These are phyloP conservation scores for Aspidapion aeneum DNA, from an alignment of 2,888 invertebrate species.

Conservation along the genomic window DNA sequence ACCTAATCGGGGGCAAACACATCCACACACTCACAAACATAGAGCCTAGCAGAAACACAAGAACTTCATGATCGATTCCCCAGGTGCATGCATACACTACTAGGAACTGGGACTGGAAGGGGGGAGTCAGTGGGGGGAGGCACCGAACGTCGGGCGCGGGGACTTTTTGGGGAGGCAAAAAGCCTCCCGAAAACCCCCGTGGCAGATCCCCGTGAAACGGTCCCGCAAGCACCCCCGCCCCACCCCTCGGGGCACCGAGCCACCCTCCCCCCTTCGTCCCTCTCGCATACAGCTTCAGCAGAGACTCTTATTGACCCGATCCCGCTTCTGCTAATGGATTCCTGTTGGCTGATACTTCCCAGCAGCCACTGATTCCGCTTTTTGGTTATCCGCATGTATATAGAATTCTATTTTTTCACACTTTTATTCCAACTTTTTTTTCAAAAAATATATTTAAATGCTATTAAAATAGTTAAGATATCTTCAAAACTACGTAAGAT, in stretches of 20 bases:
- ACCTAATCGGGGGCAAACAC: conserved; percentile 31
- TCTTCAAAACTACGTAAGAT: too few species aligned
- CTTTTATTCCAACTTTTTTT: too few species aligned
- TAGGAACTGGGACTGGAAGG: conserved; percentile 9
- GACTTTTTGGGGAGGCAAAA: conserved; percentile 20
- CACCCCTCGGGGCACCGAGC: too few species aligned
- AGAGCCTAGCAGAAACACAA: conserved; percentile 18
- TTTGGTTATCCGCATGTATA: too few species aligned
- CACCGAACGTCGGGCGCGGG: conserved; percentile 6
- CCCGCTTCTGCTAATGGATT: conserved; percentile 35
- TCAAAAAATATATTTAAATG: too few species aligned
- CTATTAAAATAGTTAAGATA: too few species aligned
- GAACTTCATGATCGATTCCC: conserved; percentile 36
- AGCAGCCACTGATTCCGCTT: conserved; percentile 3
- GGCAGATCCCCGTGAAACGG: conserved; percentile 20
- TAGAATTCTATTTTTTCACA: too few species aligned
- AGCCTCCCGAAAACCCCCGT: conserved; percentile 21
- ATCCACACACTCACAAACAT: background rate
- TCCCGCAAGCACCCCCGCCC: too few species aligned
- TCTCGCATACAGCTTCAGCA: conserved; percentile 32
- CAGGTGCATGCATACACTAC: conserved; percentile 37
- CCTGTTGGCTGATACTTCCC: conserved; percentile 27
- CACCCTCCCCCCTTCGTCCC: conserved; percentile 36
- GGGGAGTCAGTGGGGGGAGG: conserved; percentile 4
- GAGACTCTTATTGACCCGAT: conserved; percentile 41